Percentiles rank a stretch among this genome's conserved stretches.
These are phyloP conservation scores for Antitype chi DNA, from an alignment of 2,888 invertebrate genomes.

Conservation along the genomic window DNA sequence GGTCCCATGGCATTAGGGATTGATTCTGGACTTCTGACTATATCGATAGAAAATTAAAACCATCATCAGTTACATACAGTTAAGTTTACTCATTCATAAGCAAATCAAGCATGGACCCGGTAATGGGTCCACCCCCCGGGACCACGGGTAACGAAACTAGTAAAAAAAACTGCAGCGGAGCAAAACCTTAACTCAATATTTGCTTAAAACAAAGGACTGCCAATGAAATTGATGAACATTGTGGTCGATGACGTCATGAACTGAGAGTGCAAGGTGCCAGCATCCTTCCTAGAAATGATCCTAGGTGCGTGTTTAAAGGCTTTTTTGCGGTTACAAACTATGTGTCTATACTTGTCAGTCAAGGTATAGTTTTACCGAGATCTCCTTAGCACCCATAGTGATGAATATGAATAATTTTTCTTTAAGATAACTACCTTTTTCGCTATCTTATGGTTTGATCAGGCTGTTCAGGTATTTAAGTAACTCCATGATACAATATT, in stretches of 20 bases:
- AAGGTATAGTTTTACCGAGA: conserved; percentile 24
- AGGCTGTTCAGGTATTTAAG: not conserved
- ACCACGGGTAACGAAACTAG: too few relatives aligned
- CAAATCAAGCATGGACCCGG: too few relatives aligned
- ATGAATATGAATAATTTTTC: not conserved
- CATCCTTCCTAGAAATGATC: conserved; percentile 2
- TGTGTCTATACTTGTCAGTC: conserved; percentile 21
- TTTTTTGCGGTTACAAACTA: conserved; percentile 7
- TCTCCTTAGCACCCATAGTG: not conserved
- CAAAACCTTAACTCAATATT: too few relatives aligned
- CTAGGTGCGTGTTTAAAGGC: not conserved
- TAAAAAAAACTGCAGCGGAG: too few relatives aligned
- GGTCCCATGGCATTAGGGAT: too few relatives aligned
- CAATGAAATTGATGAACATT: not conserved
- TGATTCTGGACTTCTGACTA: too few relatives aligned
- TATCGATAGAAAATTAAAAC: too few relatives aligned
- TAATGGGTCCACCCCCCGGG: too few relatives aligned
- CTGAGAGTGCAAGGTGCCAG: conserved; percentile 5
- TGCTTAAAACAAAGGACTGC: not conserved
- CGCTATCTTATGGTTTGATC: not conserved
- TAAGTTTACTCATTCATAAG: too few relatives aligned
- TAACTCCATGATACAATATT: conserved; percentile 1
- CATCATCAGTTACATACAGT: too few relatives aligned
- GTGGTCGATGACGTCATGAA: conserved; percentile 2
- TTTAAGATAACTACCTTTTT: conserved; percentile 31